Evolutionary conservation across 2,797 vertebrate genomes (phyloP).

Genomic region (Dipus sagitta): DNA sequence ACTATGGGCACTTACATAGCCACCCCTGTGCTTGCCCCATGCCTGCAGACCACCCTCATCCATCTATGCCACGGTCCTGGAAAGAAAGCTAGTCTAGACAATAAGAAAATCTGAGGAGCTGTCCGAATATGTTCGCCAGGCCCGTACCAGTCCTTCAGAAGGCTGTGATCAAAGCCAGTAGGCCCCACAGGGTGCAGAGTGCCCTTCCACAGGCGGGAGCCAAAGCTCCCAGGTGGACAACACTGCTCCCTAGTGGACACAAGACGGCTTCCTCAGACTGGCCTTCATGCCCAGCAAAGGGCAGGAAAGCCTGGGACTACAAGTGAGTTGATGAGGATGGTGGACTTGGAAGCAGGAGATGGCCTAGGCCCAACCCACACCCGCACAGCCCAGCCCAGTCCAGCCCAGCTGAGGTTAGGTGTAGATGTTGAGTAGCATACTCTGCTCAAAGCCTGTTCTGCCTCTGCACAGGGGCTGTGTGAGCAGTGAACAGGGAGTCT

Average conservation of each 20-base stretch:
- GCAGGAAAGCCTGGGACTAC: too few species aligned
- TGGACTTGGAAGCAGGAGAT: not conserved
- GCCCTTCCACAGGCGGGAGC: not conserved
- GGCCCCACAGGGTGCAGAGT: not conserved
- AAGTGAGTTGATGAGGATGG: not conserved
- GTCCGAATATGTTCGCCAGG: not conserved
- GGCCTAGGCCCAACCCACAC: not conserved
- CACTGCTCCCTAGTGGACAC: not conserved
- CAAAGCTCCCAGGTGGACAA: not conserved
- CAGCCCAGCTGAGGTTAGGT: too few species aligned
- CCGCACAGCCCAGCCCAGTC: too few species aligned
- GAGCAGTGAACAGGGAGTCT: not conserved
- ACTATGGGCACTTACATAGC: not conserved
- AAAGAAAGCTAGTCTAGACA: not conserved
- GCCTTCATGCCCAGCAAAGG: too few species aligned
- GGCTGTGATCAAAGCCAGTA: not conserved
- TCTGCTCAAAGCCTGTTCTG: too few species aligned
- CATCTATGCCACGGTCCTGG: not conserved
- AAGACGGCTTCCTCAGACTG: not conserved
- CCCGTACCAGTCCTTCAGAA: not conserved
- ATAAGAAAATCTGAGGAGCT: too few species aligned
- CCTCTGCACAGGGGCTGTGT: not conserved
- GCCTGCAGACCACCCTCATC: accelerated
- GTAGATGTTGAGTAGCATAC: not conserved
- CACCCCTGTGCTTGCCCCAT: too few species aligned